Conservation (phyloP, 1,140 invertebrate genomes). For the Acromyrmex echinatior region DNA sequence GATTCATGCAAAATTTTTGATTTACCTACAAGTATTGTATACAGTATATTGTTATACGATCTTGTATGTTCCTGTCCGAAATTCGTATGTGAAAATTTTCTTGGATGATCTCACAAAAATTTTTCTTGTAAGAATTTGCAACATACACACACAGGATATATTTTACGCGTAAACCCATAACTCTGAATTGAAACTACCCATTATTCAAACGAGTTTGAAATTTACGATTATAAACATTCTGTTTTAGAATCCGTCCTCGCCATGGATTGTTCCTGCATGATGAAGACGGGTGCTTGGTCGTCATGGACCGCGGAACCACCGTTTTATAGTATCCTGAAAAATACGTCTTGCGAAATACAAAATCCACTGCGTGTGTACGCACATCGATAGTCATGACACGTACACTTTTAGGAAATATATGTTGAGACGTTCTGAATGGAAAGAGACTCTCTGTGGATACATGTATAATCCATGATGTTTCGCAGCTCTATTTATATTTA, state of each 20-base stretch:
- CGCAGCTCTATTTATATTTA: slow-evolving; percentile 51
- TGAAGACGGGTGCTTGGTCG: slow-evolving; percentile 78
- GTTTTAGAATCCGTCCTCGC: slow-evolving; percentile 72
- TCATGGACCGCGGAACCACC: slow-evolving; percentile 76
- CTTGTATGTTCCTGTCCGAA: too few relatives aligned
- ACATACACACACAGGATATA: too few relatives aligned
- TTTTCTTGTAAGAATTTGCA: too few relatives aligned
- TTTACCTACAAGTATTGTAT: too few relatives aligned
- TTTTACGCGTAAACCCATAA: background rate
- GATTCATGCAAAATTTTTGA: too few relatives aligned
- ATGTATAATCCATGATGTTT: background rate
- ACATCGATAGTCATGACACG: slow-evolving; percentile 33
- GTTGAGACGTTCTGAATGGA: background rate
- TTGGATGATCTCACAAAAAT: too few relatives aligned
- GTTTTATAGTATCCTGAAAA: slow-evolving; percentile 80
- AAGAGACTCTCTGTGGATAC: background rate
- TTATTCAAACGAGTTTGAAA: background rate
- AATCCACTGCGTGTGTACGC: slow-evolving; percentile 80
- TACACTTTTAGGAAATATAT: background rate
- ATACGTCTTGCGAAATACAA: slow-evolving; percentile 77
- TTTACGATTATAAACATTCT: background rate
- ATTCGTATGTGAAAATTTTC: too few relatives aligned
- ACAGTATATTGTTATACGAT: too few relatives aligned
- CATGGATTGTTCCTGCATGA: slow-evolving; percentile 83
- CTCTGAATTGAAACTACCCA: background rate